phyloP scores from a whole-genome alignment of 1,140 invertebrate species.

The Panagrolaimus sp. region DNA sequence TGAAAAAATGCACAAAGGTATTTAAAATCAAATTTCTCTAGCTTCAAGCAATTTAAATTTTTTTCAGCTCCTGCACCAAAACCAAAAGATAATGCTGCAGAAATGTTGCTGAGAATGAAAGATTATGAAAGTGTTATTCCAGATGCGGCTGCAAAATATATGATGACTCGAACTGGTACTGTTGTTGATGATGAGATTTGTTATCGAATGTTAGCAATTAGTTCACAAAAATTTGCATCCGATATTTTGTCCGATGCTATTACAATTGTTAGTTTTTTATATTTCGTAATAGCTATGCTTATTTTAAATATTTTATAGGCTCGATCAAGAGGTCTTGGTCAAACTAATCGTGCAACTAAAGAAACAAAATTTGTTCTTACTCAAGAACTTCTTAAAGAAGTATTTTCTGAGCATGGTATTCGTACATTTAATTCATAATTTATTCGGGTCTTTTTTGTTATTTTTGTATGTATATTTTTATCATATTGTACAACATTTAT shows the following conservation, averaged over 20 bases:
- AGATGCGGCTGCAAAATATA: neutral
- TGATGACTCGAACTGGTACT: neutral
- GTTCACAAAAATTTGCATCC: neutral
- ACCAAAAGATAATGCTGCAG: too few relatives aligned
- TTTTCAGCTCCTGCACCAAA: neutral
- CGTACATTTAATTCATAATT: too few relatives aligned
- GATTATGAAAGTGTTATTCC: slow-evolving; percentile 5
- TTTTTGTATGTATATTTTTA: too few relatives aligned
- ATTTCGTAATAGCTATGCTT: neutral
- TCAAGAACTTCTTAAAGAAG: neutral
- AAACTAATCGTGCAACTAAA: slow-evolving; percentile 1
- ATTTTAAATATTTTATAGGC: neutral
- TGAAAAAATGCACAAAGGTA: neutral
- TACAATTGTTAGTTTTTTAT: neutral
- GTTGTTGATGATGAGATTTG: neutral
- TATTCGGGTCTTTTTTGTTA: too few relatives aligned
- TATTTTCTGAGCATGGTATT: neutral
- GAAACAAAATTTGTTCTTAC: slow-evolving; percentile 5
- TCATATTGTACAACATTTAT: too few relatives aligned
- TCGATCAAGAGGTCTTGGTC: neutral
- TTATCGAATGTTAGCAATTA: neutral
- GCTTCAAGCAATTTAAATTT: neutral
- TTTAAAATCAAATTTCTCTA: neutral
- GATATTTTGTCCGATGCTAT: slow-evolving; percentile 10
- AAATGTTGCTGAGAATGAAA: neutral